Evolutionary conservation across 64 coral and sea anemone genomes (phyloP).

Genomic region (Platygyra sinensis): DNA sequence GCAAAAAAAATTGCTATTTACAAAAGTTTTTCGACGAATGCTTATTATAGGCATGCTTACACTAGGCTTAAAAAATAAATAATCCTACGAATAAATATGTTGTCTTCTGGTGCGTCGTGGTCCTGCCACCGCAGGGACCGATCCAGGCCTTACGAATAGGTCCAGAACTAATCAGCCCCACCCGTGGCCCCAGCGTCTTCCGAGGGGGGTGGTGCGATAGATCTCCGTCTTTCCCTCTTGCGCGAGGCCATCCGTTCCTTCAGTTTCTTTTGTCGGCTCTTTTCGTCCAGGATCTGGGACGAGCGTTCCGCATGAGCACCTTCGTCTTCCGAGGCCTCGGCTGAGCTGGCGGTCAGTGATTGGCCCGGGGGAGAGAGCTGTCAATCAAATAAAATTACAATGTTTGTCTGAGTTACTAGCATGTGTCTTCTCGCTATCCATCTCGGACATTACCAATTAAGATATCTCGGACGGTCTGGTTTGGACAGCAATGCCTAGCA

Average conservation of each 20-base stretch:
- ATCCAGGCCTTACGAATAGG: neutral
- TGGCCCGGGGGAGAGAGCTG: conserved; percentile 81
- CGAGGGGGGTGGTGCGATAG: neutral
- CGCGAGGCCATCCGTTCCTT: conserved; percentile 93
- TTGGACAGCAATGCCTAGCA: too few relatives aligned
- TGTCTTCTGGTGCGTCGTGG: neutral
- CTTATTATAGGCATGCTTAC: neutral
- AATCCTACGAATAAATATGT: conserved; percentile 14
- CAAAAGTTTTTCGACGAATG: neutral
- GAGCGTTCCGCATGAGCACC: conserved; percentile 43
- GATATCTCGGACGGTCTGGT: too few relatives aligned
- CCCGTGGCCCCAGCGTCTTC: conserved; percentile 1
- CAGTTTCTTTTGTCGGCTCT: conserved; percentile 82
- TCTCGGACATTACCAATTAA: neutral
- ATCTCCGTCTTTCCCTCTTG: conserved; percentile 52
- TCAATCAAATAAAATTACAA: conserved; percentile 11
- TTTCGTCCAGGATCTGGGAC: conserved; percentile 82
- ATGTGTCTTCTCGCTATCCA: neutral
- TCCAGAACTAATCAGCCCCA: neutral
- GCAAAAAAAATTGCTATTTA: neutral
- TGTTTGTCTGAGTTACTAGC: neutral
- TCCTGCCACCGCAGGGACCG: conserved; percentile 1
- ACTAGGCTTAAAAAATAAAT: conserved; percentile 13
- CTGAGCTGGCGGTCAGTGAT: conserved; percentile 59
- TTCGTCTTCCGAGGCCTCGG: conserved; percentile 69